Conservation (phyloP, 2,797 vertebrate genomes). For the Rhinoraja longicauda region DNA sequence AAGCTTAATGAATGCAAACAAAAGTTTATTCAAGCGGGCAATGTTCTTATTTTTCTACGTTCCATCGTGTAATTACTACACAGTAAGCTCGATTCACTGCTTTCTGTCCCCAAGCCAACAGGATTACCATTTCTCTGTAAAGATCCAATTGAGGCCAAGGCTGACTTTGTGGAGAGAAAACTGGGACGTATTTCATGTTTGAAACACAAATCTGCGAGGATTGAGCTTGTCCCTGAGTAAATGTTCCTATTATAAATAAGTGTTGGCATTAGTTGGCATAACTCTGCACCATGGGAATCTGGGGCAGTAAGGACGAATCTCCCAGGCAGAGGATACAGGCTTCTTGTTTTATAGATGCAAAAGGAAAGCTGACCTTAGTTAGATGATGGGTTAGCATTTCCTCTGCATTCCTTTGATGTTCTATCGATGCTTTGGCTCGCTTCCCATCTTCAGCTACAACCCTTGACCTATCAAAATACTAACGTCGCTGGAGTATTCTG, state of each 20-base stretch:
- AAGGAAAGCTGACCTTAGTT: conserved; percentile 20
- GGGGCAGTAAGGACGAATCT: background rate
- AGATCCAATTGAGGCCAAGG: conserved; percentile 26
- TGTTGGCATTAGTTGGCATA: conserved; percentile 2
- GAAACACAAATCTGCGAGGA: background rate
- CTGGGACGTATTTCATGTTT: conserved; percentile 14
- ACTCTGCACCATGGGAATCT: background rate
- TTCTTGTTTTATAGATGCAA: background rate
- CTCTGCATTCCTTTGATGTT: background rate
- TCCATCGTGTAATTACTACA: conserved; percentile 35
- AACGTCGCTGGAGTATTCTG: background rate
- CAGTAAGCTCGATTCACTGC: conserved; percentile 28
- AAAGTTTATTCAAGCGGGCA: conserved; percentile 35
- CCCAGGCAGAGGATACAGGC: conserved; percentile 7
- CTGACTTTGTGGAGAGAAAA: conserved; percentile 23
- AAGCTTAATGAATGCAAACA: conserved; percentile 17
- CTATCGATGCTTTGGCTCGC: background rate
- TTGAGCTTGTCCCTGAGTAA: conserved; percentile 31
- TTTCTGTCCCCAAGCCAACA: conserved; percentile 26
- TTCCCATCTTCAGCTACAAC: background rate
- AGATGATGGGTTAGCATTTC: background rate
- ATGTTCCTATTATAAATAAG: conserved; percentile 32
- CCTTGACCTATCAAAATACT: conserved; percentile 12
- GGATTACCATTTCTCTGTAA: conserved; percentile 18
- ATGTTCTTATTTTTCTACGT: conserved; percentile 28